phyloP scores from a whole-genome alignment of 2,888 invertebrate genomes.

The Drosophila nigricruria region DNA sequence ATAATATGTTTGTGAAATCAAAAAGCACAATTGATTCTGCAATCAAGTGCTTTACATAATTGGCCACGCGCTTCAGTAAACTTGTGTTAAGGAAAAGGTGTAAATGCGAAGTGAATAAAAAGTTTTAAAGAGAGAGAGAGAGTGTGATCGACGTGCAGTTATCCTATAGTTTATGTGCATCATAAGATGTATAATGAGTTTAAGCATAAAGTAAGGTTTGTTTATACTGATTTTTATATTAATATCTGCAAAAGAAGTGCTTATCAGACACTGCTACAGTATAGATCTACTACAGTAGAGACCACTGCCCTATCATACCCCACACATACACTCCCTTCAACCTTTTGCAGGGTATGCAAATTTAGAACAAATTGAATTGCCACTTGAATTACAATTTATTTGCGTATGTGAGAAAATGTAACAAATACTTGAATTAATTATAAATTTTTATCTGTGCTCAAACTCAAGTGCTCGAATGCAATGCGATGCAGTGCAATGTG shows the following conservation, averaged over 20 bases:
- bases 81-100: not conserved
- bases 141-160: not conserved
- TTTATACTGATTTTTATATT: too few species aligned
- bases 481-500: constrained; percentile 6
- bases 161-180: not conserved
- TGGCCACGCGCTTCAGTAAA: constrained; percentile 13
- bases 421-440: constrained; percentile 50
- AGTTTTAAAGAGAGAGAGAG: too few species aligned
- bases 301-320: not conserved
- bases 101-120: not conserved
- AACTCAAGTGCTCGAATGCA: constrained; percentile 26
- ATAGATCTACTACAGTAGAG: too few species aligned
- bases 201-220: too few species aligned
- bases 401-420: constrained; percentile 22
- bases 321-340: too few species aligned
- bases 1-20: constrained; percentile 1
- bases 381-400: constrained; percentile 23
- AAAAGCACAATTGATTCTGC: constrained; percentile 9
- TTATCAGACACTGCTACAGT: too few species aligned
- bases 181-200: too few species aligned
- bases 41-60: constrained; percentile 10
- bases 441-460: constrained; percentile 31
- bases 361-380: constrained; percentile 17
- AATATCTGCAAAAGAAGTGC: too few species aligned
- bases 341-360: constrained; percentile 8